Evolutionary conservation across 2,113 vertebrate genomes (phyloP).

Genomic region (Seriola quinqueradiata): DNA sequence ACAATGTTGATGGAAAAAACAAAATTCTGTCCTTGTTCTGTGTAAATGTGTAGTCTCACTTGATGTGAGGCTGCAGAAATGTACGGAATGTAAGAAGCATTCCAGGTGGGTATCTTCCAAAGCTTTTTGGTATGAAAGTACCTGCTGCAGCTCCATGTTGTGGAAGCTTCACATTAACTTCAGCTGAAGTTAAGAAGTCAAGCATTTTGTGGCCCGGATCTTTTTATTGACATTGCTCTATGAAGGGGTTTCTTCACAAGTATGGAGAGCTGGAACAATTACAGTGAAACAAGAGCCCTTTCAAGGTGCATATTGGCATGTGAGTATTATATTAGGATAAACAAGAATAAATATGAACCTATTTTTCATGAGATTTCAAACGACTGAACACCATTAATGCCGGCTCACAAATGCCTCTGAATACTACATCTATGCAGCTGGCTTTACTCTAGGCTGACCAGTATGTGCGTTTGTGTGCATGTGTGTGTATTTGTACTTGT

Average conservation of each 20-base stretch:
- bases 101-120: too few relatives aligned
- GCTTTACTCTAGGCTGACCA: neutral
- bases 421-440: constrained; percentile 33
- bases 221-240: neutral
- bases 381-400: neutral
- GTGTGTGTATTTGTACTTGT: neutral
- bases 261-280: neutral
- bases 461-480: constrained; percentile 11
- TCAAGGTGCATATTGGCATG: neutral
- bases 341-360: too few relatives aligned
- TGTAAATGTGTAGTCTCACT: neutral
- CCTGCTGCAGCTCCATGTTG: neutral
- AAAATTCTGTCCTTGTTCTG: too few relatives aligned
- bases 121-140: too few relatives aligned
- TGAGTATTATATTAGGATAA: neutral
- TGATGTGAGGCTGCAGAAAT: neutral
- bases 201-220: neutral
- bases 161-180: neutral
- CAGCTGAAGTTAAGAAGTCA: neutral
- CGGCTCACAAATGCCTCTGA: constrained; percentile 3
- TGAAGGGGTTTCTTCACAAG: neutral
- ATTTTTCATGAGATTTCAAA: too few relatives aligned
- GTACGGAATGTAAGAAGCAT: neutral
- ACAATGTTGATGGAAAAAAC: too few relatives aligned
- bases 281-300: neutral